Evolutionary conservation across 2,797 vertebrate species (phyloP), one percentile per base, ranked within the genome.

Genomic region (Alosa sapidissima): DNA sequence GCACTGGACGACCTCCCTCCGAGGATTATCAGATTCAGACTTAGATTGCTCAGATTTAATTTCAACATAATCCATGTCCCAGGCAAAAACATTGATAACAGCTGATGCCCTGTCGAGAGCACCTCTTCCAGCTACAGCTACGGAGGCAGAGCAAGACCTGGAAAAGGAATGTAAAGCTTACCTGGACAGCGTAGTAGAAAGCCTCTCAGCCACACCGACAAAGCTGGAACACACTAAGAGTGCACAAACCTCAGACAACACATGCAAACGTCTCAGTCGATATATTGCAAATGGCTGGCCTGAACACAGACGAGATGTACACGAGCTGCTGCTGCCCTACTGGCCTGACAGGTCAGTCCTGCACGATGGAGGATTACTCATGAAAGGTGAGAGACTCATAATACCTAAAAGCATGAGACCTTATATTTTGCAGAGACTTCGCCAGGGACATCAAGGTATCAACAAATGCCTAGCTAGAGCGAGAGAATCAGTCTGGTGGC

Each of bases 1-100:
- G 7, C 5, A 10, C n/a, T 87, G n/a, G 84, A 87, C 36, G 82
- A 85, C 14, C 48, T 87, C 1, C 60, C 87, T 1, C 55, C 84
- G 0, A 21, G 72, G 11, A 54, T 85, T 28, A 8, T 87, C 3
- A 83, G 81, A 52, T 85, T 87, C 49, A 47, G 55, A 28, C 54
- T 83, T 0, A 0, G 84, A 47, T 65, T 87, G 5, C 51, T 87
- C 28, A 10, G 75, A 19, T 87, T 87, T 52, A 81, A n/a, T 6
- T 85, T 28, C 36, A 58, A 55, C 8, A 85, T 87, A 0, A 21
- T 75, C 0, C 82, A 87, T 19, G 55, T 87, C 0, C 5, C 84
- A 16, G 84, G 87, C 2, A 87, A 85, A 60, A 84, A 85, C 2
- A n/a, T 11, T 65, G 16, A 54, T 84, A 21, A 85, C 48, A 0